Evolutionary conservation across 53 echinoderm and acorn worm genomes (phyloP).

Genomic region (Echinometra lucunter): DNA sequence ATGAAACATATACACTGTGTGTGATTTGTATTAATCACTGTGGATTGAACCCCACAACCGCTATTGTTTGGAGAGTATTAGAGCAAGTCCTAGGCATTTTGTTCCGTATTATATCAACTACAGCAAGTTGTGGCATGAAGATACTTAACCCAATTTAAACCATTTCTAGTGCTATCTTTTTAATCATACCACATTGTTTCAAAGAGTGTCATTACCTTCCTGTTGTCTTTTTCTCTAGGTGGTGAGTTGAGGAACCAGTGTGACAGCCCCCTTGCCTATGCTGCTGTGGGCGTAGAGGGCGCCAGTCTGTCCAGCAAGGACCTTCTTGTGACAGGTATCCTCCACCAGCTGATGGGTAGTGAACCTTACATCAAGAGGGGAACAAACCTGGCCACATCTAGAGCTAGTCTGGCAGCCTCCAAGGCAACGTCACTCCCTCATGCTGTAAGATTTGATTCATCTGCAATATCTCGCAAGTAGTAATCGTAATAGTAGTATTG

Average conservation of each 20-base stretch:
- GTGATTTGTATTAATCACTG: too few species aligned
- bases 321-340: slow-evolving; percentile 77
- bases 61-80: too few species aligned
- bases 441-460: slow-evolving; percentile 83
- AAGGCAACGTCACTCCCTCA: slow-evolving; percentile 85
- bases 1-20: not conserved
- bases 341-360: slow-evolving; percentile 89
- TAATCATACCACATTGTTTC: not conserved
- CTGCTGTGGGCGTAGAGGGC: slow-evolving; percentile 87
- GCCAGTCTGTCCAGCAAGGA: slow-evolving; percentile 80
- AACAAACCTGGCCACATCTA: slow-evolving; percentile 82
- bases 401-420: slow-evolving; percentile 81
- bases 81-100: too few species aligned
- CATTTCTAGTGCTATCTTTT: too few species aligned
- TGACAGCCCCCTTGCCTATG: slow-evolving; percentile 76
- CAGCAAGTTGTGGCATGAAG: too few species aligned
- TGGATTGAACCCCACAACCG: too few species aligned
- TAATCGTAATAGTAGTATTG: too few species aligned
- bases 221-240: slow-evolving; percentile 66
- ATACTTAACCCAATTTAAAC: too few species aligned
- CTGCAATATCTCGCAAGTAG: too few species aligned
- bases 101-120: too few species aligned
- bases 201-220: not conserved
- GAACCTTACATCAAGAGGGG: slow-evolving; percentile 93
- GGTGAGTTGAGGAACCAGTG: slow-evolving; percentile 82